phyloP scores from a whole-genome alignment of 2,888 invertebrate genomes.

The Ophioninae sp. region DNA sequence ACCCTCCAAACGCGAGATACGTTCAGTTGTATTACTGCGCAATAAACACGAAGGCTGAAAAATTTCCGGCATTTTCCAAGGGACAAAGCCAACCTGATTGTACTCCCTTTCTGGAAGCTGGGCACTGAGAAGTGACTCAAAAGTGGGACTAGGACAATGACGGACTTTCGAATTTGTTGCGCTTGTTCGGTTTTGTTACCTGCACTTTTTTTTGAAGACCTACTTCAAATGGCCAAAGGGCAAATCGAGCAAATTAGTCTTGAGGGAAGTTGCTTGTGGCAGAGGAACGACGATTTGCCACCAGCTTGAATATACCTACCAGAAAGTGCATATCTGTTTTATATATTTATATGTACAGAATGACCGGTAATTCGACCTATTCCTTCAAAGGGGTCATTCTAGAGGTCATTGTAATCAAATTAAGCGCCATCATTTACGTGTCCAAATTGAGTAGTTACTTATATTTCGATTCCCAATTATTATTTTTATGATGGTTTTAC shows the following conservation, averaged over 20 bases:
- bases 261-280: neutral
- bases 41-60: neutral
- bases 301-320: conserved; percentile 57
- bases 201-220: neutral
- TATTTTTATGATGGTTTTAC: too few species aligned
- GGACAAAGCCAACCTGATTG: neutral
- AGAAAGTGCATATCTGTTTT: conserved; percentile 45
- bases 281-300: conserved; percentile 46
- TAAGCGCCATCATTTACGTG: too few species aligned
- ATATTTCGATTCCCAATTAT: too few species aligned
- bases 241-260: neutral
- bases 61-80: neutral
- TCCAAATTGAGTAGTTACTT: too few species aligned
- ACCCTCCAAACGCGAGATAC: neutral
- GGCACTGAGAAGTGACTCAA: neutral
- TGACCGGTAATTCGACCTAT: too few species aligned
- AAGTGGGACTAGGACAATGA: neutral
- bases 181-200: neutral
- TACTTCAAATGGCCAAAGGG: neutral
- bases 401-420: too few species aligned
- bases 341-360: too few species aligned
- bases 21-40: neutral
- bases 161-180: neutral
- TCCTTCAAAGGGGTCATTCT: too few species aligned
- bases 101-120: neutral